Evolutionary conservation across 2,888 invertebrate genomes (phyloP).

Genomic region (Nasonovia ribisnigri): DNA sequence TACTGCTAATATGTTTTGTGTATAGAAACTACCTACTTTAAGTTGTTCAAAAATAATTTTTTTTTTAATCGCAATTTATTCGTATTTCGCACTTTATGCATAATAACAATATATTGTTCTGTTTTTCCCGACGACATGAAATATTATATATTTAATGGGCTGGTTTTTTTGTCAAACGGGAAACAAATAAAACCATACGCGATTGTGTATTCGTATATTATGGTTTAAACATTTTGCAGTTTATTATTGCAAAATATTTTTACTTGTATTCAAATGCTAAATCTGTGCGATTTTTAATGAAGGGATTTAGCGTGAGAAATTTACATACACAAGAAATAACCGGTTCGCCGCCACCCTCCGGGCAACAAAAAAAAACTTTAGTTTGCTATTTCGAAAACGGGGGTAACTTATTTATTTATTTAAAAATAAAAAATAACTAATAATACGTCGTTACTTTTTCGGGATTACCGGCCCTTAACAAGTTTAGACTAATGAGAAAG

Average conservation of each 20-base stretch:
- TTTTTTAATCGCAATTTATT: not conserved
- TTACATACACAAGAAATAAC: slow-evolving; percentile 41
- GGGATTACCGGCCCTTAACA: slow-evolving; percentile 46
- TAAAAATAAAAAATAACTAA: slow-evolving; percentile 36
- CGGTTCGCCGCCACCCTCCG: slow-evolving; percentile 29
- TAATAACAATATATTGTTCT: not conserved
- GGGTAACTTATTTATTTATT: slow-evolving; percentile 39
- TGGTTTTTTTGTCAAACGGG: not conserved
- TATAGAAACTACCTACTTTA: not conserved
- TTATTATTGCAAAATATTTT: slow-evolving; percentile 30
- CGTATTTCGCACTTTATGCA: not conserved
- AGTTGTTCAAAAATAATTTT: not conserved
- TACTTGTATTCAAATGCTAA: not conserved
- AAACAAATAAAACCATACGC: not conserved
- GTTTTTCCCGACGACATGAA: not conserved
- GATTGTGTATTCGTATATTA: not conserved
- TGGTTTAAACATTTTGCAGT: not conserved
- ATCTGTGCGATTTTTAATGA: slow-evolving; percentile 39
- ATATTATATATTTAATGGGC: not conserved
- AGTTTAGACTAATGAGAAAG: slow-evolving; percentile 62
- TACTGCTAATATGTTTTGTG: not conserved
- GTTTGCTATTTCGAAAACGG: slow-evolving; percentile 18
- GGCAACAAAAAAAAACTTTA: slow-evolving; percentile 23
- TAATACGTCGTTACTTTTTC: slow-evolving; percentile 49
- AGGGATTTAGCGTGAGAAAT: slow-evolving; percentile 47